Conservation (phyloP, 2,888 invertebrate genomes). For the Fabriciana adippe region DNA sequence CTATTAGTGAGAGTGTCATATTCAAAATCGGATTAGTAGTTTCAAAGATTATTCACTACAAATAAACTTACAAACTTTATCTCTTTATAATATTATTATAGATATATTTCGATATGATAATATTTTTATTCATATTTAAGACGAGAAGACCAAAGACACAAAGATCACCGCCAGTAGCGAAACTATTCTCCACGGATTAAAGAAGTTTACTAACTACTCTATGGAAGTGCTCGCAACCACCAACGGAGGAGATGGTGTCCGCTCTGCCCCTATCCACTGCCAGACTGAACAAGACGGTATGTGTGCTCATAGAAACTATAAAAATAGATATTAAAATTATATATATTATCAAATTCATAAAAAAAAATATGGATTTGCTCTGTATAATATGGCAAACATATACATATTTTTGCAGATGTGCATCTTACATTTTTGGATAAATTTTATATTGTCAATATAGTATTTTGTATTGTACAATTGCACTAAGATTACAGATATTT, state of each 20-base stretch:
- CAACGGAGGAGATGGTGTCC: constrained; percentile 96
- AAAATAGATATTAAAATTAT: background rate
- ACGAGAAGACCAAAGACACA: constrained; percentile 94
- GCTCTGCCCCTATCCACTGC: constrained; percentile 93
- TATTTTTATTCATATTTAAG: constrained; percentile 63
- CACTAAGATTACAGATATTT: no score
- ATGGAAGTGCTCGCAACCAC: constrained; percentile 98
- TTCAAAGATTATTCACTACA: no score
- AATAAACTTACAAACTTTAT: no score
- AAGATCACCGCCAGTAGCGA: constrained; percentile 96
- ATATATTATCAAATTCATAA: background rate
- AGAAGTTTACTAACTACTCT: constrained; percentile 98
- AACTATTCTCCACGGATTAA: constrained; percentile 95
- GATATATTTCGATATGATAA: background rate
- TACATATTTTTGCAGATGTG: no score
- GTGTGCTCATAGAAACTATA: constrained; percentile 31
- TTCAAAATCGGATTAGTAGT: no score
- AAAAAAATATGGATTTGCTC: background rate
- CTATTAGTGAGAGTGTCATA: no score
- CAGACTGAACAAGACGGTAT: constrained; percentile 97
- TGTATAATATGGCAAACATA: no score
- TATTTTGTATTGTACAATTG: no score
- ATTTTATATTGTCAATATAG: no score
- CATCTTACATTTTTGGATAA: no score
- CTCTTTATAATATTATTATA: no score